Evolutionary conservation across 2,113 vertebrate species (phyloP).

Genomic region (Eptatretus burgeri): DNA sequence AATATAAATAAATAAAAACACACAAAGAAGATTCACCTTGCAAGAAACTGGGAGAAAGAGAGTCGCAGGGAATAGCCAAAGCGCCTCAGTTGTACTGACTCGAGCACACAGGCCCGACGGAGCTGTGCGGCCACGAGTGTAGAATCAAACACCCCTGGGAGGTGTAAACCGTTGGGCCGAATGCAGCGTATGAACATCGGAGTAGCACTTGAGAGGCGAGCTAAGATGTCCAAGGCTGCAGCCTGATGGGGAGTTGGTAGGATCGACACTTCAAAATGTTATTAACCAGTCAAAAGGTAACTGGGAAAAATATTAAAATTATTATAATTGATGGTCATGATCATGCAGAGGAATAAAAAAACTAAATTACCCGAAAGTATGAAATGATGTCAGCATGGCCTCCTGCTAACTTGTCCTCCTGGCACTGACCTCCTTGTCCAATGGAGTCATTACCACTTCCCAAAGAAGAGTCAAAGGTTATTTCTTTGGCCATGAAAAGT

Average conservation of each 20-base stretch:
- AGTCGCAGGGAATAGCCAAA: constrained; percentile 53
- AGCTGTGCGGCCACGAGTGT: constrained; percentile 59
- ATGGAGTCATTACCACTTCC: no score
- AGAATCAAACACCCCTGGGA: constrained; percentile 42
- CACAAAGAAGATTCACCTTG: constrained; percentile 22
- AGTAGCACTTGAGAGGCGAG: constrained; percentile 35
- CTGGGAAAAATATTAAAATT: no score
- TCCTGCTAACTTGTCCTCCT: no score
- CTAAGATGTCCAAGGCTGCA: constrained; percentile 38
- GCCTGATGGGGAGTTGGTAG: constrained; percentile 19
- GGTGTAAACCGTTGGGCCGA: constrained; percentile 33
- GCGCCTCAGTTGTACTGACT: constrained; percentile 60
- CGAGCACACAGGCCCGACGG: constrained; percentile 53
- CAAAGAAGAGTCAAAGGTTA: no score
- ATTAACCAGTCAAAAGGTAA: no score
- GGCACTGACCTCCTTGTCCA: no score
- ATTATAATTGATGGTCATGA: no score
- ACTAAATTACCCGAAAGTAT: no score
- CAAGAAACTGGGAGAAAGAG: constrained; percentile 43
- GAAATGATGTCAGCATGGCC: no score
- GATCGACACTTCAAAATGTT: no score
- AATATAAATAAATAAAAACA: no score
- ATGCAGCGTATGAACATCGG: constrained; percentile 56
- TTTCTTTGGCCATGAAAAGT: constrained; percentile 64
- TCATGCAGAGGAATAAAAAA: no score